Conservation (phyloP, 2,888 invertebrate genomes). For the Xylota segnis region DNA sequence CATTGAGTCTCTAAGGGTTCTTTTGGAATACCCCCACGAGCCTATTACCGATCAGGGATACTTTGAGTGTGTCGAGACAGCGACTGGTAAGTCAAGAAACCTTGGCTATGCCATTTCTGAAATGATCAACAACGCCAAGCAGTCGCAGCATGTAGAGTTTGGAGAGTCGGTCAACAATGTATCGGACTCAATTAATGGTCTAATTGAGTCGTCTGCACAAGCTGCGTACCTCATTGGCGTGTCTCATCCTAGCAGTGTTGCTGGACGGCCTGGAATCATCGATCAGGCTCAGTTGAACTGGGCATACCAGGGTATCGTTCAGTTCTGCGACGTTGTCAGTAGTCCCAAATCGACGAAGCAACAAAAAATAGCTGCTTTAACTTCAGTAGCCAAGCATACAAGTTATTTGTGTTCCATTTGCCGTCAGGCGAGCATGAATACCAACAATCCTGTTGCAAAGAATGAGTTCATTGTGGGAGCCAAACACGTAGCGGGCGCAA, state of each 20-base stretch:
- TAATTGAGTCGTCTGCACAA: conserved; percentile 97
- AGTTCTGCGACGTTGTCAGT: conserved; percentile 92
- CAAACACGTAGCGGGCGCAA: conserved; percentile 98
- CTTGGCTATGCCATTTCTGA: conserved; percentile 96
- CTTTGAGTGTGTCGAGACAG: conserved; percentile 96
- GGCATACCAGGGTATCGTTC: conserved; percentile 95
- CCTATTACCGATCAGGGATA: conserved; percentile 95
- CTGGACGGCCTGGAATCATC: conserved; percentile 94
- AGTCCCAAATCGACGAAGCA: conserved; percentile 91
- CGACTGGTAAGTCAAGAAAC: conserved; percentile 94
- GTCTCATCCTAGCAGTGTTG: conserved; percentile 94
- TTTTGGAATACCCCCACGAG: conserved; percentile 94
- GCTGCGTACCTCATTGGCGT: conserved; percentile 97
- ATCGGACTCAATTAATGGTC: conserved; percentile 94
- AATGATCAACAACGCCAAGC: conserved; percentile 96
- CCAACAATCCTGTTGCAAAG: conserved; percentile 95
- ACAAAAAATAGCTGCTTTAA: conserved; percentile 95
- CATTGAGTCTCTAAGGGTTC: conserved; percentile 93
- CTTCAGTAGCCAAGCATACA: conserved; percentile 97
- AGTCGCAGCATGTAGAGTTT: conserved; percentile 93
- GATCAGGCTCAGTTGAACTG: conserved; percentile 95
- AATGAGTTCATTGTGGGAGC: conserved; percentile 98
- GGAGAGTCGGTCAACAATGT: conserved; percentile 93
- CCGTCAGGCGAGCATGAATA: conserved; percentile 95
- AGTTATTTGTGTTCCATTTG: conserved; percentile 98